A percentile compares a stretch with the other conserved stretches of the same genome.
Conservation (phyloP, 2,797 vertebrate species). For the Molossus molossus region DNA sequence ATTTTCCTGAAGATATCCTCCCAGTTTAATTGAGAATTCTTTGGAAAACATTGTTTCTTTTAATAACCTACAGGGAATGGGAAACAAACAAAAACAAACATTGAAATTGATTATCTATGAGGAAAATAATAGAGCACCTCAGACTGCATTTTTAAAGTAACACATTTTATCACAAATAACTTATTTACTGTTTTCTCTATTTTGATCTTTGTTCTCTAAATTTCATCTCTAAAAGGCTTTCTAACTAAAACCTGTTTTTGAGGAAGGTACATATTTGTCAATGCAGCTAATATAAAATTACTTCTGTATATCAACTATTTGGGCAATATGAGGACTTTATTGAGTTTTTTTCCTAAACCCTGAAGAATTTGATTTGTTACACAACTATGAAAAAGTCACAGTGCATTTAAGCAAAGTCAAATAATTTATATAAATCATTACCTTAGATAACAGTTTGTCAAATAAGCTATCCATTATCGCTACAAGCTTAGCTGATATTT, state of each 20-base stretch:
- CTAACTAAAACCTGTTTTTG: conserved; percentile 38
- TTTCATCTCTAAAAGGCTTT: conserved; percentile 4
- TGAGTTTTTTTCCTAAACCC: background rate
- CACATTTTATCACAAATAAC: conserved; percentile 33
- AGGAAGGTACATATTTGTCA: conserved; percentile 15
- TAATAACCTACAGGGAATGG: background rate
- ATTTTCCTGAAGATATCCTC: conserved; percentile 58
- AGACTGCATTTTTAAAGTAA: background rate
- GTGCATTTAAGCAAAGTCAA: conserved; percentile 61
- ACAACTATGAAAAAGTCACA: conserved; percentile 56
- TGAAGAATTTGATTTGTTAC: conserved; percentile 18
- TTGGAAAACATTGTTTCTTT: background rate
- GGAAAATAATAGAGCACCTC: background rate
- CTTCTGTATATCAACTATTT: background rate
- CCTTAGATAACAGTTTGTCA: conserved; percentile 97
- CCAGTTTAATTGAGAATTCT: conserved; percentile 6
- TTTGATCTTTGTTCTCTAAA: conserved; percentile 49
- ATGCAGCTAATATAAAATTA: conserved; percentile 48
- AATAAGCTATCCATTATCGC: conserved; percentile 99
- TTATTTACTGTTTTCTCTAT: conserved; percentile 13
- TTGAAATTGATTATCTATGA: conserved; percentile 22
- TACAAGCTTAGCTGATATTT: conserved; percentile 98
- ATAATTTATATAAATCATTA: conserved; percentile 88
- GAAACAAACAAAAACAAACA: conserved; percentile 50
- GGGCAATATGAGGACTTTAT: background rate